A percentile compares a stretch with the other conserved stretches of the same genome.
phyloP scores from a whole-genome alignment of 2,797 vertebrate genomes.

The Naso thynnoides region DNA sequence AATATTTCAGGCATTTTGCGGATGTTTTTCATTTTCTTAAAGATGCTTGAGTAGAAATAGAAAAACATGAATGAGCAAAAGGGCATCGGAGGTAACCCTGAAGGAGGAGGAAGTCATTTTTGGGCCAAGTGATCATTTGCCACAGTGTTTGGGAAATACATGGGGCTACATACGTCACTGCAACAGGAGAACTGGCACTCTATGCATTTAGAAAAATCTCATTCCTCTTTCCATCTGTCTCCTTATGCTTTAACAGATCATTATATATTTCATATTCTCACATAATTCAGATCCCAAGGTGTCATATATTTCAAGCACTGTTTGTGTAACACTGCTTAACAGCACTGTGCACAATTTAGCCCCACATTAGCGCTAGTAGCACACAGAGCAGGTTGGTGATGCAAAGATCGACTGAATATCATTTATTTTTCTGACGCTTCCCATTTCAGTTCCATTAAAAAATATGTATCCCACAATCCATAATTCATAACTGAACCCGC shows the following conservation, averaged over 20 bases:
- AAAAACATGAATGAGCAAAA: conserved; percentile 6
- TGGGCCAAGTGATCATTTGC: conserved; percentile 61
- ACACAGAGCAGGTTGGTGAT: conserved; percentile 20
- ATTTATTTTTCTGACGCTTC: conserved; percentile 49
- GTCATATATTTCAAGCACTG: conserved; percentile 33
- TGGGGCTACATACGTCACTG: conserved; percentile 72
- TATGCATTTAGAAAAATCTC: conserved; percentile 42
- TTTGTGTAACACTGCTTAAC: conserved; percentile 41
- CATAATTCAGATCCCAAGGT: conserved; percentile 40
- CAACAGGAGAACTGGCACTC: conserved; percentile 65
- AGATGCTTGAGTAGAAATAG: neutral
- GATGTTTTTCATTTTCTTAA: neutral
- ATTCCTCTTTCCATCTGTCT: conserved; percentile 75
- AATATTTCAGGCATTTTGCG: conserved; percentile 6
- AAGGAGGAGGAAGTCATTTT: conserved; percentile 59
- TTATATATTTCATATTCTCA: conserved; percentile 50
- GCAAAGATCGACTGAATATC: conserved; percentile 41
- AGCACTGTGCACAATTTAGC: conserved; percentile 25
- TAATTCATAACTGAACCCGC: conserved; percentile 59
- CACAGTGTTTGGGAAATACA: conserved; percentile 72
- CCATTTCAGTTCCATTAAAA: conserved; percentile 42
- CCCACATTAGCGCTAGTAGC: conserved; percentile 24
- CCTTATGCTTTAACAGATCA: conserved; percentile 52
- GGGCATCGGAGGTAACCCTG: conserved; percentile 25
- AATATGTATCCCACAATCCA: conserved; percentile 52